phyloP scores from a whole-genome alignment of 2,113 vertebrate genomes.

The Aleadryas rufinucha region DNA sequence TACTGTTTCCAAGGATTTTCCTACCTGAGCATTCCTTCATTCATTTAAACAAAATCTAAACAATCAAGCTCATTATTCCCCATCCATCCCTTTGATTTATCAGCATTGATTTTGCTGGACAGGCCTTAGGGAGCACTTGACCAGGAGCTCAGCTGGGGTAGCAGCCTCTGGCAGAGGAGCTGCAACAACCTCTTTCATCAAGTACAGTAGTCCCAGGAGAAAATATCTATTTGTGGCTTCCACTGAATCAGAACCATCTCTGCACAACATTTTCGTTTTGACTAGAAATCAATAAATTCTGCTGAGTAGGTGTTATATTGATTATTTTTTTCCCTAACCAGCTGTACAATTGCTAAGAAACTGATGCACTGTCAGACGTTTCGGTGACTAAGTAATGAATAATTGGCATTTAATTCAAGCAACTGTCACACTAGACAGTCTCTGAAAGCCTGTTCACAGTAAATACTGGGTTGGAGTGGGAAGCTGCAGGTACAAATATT shows the following conservation, averaged over 20 bases:
- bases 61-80: neutral
- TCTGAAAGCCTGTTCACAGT: conserved; percentile 39
- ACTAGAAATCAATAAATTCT: conserved; percentile 36
- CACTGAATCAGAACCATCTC: neutral
- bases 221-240: neutral
- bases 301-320: conserved; percentile 46
- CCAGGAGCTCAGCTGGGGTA: neutral
- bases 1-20: neutral
- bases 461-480: conserved; percentile 24
- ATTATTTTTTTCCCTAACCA: conserved; percentile 35
- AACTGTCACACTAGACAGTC: neutral
- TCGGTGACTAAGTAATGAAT: conserved; percentile 16
- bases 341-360: conserved; percentile 40
- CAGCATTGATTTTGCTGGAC: neutral
- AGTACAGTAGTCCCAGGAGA: neutral
- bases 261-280: neutral
- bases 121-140: neutral
- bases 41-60: neutral
- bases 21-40: neutral
- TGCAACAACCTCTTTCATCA: neutral
- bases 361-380: conserved; percentile 37
- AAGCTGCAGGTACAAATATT: conserved; percentile 30
- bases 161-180: neutral
- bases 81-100: neutral
- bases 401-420: conserved; percentile 38